Evolutionary conservation across 64 coral and sea anemone species (phyloP).

Genomic region (Dendrophyllia cribrosa): DNA sequence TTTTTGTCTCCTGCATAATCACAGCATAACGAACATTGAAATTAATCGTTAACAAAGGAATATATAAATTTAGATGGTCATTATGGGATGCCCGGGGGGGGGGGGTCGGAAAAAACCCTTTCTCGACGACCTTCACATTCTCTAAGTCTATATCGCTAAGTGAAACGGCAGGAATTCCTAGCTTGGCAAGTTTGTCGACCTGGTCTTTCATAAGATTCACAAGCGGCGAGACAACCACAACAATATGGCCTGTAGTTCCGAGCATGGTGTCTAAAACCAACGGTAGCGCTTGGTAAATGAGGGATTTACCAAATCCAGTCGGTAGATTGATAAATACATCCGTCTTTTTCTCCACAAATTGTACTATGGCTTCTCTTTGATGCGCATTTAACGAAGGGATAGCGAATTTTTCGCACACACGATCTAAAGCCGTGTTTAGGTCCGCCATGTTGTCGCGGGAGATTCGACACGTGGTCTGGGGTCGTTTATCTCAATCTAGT

Average conservation of each 20-base stretch:
- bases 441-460: constrained; percentile 1
- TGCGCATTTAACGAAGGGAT: neutral
- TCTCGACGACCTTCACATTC: neutral
- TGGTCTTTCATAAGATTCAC: constrained; percentile 47
- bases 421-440: neutral
- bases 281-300: constrained; percentile 26
- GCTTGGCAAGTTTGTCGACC: neutral
- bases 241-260: constrained; percentile 10
- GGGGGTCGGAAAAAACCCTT: constrained; percentile 47
- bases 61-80: no score
- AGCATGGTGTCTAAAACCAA: constrained; percentile 30
- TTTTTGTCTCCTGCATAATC: no score
- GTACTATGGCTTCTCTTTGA: constrained; percentile 37
- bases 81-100: constrained; percentile 19
- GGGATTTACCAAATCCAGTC: constrained; percentile 45
- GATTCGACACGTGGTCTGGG: neutral
- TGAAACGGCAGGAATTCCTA: constrained; percentile 25
- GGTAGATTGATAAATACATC: constrained; percentile 41
- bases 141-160: constrained; percentile 41
- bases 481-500: neutral
- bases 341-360: constrained; percentile 21
- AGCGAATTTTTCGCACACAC: constrained; percentile 4
- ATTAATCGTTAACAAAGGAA: constrained; percentile 28
- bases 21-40: constrained; percentile 31
- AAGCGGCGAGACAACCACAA: constrained; percentile 53